Percentiles rank a stretch among this genome's conserved stretches.
These are phyloP conservation scores for Conopomorpha cramerella DNA, from an alignment of 1,140 invertebrate species.

Conservation along the genomic window DNA sequence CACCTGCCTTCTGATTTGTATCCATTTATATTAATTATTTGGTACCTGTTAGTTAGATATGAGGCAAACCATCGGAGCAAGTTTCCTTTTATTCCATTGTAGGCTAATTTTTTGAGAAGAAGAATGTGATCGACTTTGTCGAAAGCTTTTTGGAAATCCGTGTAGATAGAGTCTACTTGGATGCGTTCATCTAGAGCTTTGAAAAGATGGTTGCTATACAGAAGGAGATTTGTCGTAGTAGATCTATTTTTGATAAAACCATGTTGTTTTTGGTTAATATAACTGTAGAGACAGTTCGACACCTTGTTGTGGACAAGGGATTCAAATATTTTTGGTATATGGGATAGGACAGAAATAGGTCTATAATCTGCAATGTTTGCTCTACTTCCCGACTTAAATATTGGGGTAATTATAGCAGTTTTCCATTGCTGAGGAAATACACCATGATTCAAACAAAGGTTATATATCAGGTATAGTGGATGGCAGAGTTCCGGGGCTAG, in stretches of 20 bases:
- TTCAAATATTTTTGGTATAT: conserved; percentile 14
- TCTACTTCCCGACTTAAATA: conserved; percentile 7
- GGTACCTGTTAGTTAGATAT: conserved; percentile 10
- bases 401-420: background rate
- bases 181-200: background rate
- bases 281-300: background rate
- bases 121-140: conserved; percentile 8
- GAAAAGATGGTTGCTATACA: conserved; percentile 3
- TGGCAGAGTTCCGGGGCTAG: background rate
- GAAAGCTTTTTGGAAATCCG: conserved; percentile 5
- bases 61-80: conserved; percentile 10
- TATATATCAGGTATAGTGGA: background rate
- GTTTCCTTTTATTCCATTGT: background rate
- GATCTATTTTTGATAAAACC: conserved; percentile 11
- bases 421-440: background rate
- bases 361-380: conserved; percentile 9
- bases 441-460: background rate
- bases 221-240: conserved; percentile 9
- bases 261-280: conserved; percentile 9
- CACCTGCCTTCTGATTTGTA: conserved; percentile 1
- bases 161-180: conserved; percentile 15
- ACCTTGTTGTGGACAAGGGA: conserved; percentile 2
- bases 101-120: conserved; percentile 8
- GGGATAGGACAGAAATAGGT: conserved; percentile 10
- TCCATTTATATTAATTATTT: conserved; percentile 8